phyloP scores from a whole-genome alignment of 2,113 vertebrate genomes.

The Illadopsis cleaveri region DNA sequence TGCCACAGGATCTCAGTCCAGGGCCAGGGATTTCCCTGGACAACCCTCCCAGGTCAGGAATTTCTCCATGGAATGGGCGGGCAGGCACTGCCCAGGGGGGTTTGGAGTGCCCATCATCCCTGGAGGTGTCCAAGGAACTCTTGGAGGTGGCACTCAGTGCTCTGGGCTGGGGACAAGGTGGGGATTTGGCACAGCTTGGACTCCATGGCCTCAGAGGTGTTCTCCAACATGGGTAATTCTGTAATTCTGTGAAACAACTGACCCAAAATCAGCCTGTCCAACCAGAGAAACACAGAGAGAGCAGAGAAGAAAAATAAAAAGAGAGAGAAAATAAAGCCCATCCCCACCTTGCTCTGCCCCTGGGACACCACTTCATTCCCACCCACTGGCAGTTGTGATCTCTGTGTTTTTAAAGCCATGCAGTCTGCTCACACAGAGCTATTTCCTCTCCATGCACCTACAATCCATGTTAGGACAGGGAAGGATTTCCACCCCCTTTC shows the following conservation, averaged over 20 bases:
- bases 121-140: neutral
- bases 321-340: neutral
- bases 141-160: neutral
- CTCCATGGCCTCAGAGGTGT: neutral
- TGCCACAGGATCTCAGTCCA: neutral
- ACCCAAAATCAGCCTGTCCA: neutral
- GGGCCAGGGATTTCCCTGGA: neutral
- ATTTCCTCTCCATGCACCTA: neutral
- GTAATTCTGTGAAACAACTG: neutral
- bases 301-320: rapidly evolving
- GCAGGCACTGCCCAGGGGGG: neutral
- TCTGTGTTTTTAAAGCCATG: neutral
- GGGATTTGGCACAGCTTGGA: rapidly evolving
- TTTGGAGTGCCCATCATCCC: neutral
- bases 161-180: neutral
- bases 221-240: neutral
- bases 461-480: neutral
- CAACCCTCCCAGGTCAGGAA: neutral
- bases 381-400: neutral
- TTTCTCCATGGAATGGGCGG: neutral
- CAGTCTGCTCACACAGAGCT: neutral
- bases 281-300: neutral
- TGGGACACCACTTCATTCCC: neutral
- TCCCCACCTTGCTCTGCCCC: neutral
- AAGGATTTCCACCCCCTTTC: neutral